phyloP scores from a whole-genome alignment of 1,140 invertebrate genomes.

The Acromyrmex charruanus region DNA sequence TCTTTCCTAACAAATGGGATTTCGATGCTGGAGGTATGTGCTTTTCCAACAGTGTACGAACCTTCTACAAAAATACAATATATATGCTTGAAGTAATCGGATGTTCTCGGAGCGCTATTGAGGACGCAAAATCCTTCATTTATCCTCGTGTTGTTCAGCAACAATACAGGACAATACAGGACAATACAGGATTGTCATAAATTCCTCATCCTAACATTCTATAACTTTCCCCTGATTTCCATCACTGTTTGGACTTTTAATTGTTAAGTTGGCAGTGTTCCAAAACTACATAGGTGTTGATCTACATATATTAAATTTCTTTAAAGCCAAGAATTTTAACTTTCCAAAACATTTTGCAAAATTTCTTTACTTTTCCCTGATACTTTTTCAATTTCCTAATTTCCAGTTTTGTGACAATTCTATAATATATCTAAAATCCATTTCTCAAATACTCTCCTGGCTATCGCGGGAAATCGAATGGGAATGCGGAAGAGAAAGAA shows the following conservation, averaged over 20 bases:
- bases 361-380: too few relatives aligned
- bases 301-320: too few relatives aligned
- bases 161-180: too few relatives aligned
- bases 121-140: constrained; percentile 8
- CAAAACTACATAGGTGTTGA: too few relatives aligned
- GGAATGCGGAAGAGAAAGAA: constrained; percentile 59
- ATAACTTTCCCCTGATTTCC: too few relatives aligned
- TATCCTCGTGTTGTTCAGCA: neutral
- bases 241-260: too few relatives aligned
- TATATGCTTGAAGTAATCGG: neutral
- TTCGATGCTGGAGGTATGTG: neutral
- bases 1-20: neutral
- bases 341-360: too few relatives aligned
- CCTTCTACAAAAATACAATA: neutral
- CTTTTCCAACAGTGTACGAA: neutral
- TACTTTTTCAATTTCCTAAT: too few relatives aligned
- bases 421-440: neutral
- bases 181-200: neutral
- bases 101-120: constrained; percentile 14
- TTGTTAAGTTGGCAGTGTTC: too few relatives aligned
- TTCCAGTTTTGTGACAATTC: too few relatives aligned
- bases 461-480: neutral
- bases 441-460: neutral
- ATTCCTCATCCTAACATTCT: too few relatives aligned
- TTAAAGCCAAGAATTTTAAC: too few relatives aligned